These are phyloP conservation scores for Latrodectus elegans DNA, from an alignment of 2,888 invertebrate species.

Conservation along the genomic window DNA sequence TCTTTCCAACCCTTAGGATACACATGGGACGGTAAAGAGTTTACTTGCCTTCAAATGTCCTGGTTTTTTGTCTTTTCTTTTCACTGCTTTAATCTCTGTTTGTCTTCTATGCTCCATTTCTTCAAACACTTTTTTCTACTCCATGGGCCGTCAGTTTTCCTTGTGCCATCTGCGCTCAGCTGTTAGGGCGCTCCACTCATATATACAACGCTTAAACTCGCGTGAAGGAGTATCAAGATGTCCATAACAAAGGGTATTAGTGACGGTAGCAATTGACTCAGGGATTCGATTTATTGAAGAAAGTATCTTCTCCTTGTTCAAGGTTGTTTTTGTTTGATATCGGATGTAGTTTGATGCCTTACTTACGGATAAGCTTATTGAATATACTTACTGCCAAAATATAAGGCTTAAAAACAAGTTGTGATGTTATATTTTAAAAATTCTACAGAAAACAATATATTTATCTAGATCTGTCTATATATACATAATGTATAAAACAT, in stretches of 20 bases:
- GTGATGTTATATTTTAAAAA: too few relatives aligned
- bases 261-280: neutral
- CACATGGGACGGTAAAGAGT: conserved; percentile 56
- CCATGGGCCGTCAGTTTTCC: conserved; percentile 37
- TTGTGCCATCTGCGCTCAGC: conserved; percentile 50
- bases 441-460: too few relatives aligned
- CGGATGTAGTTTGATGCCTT: neutral
- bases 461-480: too few relatives aligned
- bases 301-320: neutral
- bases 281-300: conserved; percentile 5
- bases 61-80: conserved; percentile 44
- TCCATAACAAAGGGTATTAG: conserved; percentile 3
- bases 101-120: conserved; percentile 67
- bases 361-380: neutral
- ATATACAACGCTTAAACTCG: conserved; percentile 10
- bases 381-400: too few relatives aligned
- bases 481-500: too few relatives aligned
- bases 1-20: conserved; percentile 33
- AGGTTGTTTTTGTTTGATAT: neutral
- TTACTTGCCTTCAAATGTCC: conserved; percentile 62
- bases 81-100: conserved; percentile 63
- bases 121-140: conserved; percentile 62
- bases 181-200: conserved; percentile 6
- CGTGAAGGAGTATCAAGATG: neutral
- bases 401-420: too few relatives aligned